phyloP scores from a whole-genome alignment of 1,140 invertebrate species.

The Ganaspis sp. region DNA sequence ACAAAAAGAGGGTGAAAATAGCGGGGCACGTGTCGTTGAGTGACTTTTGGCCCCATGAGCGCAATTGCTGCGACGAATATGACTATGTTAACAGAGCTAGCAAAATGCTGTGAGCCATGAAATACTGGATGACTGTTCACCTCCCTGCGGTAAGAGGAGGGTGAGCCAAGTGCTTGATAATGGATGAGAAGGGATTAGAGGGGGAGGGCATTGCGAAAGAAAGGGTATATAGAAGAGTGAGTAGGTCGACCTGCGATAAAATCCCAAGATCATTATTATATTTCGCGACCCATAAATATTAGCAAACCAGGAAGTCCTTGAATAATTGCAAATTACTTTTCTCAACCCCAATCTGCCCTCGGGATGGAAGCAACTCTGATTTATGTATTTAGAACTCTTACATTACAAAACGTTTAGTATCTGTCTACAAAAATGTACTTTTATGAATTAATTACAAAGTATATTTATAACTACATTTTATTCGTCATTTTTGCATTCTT shows the following conservation, averaged over 20 bases:
- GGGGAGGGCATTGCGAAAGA: conserved; percentile 18
- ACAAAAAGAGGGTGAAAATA: conserved; percentile 22
- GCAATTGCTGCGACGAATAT: conserved; percentile 48
- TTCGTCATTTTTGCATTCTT: no score
- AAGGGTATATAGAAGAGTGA: conserved; percentile 2
- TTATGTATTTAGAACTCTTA: no score
- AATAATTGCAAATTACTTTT: conserved; percentile 58
- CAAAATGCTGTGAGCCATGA: conserved; percentile 54
- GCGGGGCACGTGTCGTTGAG: conserved; percentile 32
- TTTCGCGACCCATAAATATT: conserved; percentile 12
- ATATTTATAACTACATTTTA: no score
- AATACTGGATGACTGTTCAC: conserved; percentile 51
- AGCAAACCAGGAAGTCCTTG: conserved; percentile 20
- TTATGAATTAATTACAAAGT: no score
- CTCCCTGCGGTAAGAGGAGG: conserved; percentile 41
- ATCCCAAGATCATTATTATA: conserved; percentile 1
- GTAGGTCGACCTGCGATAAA: conserved; percentile 21
- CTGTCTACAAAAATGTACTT: no score
- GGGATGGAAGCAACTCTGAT: not conserved
- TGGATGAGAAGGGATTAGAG: conserved; percentile 19
- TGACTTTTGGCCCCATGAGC: conserved; percentile 43
- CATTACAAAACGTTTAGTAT: no score
- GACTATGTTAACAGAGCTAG: conserved; percentile 52
- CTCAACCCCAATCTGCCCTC: conserved; percentile 23
- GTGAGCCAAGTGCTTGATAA: conserved; percentile 40